Percentiles rank a stretch among this genome's conserved stretches.
Evolutionary conservation across 2,113 vertebrate species (phyloP).

Genomic region (Notiomystis cincta): DNA sequence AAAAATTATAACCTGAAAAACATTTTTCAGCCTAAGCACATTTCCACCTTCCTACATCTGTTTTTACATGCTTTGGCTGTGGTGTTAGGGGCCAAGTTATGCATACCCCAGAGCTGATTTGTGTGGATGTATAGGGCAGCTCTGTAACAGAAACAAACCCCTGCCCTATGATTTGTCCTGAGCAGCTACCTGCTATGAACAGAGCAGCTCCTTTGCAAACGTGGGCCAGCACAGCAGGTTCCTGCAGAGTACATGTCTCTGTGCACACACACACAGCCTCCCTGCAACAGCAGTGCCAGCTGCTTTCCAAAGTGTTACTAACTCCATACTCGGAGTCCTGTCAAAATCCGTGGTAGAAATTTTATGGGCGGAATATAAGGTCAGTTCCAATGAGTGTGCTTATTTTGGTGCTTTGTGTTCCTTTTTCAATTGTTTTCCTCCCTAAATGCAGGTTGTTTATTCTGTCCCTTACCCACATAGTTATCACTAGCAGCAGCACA

Average conservation of each 20-base stretch:
- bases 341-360: not conserved
- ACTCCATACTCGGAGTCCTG: rapidly evolving
- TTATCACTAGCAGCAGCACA: not conserved
- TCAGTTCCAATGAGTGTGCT: not conserved
- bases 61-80: not conserved
- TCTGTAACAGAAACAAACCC: not conserved
- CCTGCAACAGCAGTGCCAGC: not conserved
- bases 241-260: not conserved
- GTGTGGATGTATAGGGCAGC: not conserved
- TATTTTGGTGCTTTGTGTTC: constrained; percentile 35
- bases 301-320: not conserved
- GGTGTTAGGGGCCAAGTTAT: not conserved
- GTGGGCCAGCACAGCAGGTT: not conserved
- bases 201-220: not conserved
- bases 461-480: not conserved
- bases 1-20: constrained; percentile 29
- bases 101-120: not conserved
- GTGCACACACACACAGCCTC: not conserved
- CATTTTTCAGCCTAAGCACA: constrained; percentile 30
- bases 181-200: not conserved
- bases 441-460: constrained; percentile 20
- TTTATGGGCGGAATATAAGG: not conserved
- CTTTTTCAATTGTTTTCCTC: not conserved
- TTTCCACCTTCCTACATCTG: constrained; percentile 48
- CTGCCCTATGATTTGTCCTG: not conserved